Evolutionary conservation across 2,888 invertebrate species (phyloP), one percentile per base, ranked within the genome.

Genomic region (Loripinus fragilis): DNA sequence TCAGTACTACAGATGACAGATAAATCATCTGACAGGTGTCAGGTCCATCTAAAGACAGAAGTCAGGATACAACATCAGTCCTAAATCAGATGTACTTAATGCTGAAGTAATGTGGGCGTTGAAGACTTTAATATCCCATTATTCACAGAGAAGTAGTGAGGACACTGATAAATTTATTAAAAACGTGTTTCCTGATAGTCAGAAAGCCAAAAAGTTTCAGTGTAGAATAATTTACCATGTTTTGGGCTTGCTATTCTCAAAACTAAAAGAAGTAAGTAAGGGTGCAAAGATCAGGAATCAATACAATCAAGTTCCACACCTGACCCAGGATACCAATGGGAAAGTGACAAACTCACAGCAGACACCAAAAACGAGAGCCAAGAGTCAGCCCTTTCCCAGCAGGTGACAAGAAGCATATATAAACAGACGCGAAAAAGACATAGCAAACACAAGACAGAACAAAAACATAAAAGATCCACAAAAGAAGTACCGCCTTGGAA

Each of bases 171-270:
- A 48, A 52, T 35, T 41, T 23, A 25, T 35, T 45, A 71, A 71
- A 35, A 25, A 10, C 28, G 70, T 73, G 66, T 69, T 80, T 72
- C 73, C 80, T 5, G 69, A 76, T 38, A 78, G 70, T 45, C 60
- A 35, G 2, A 76, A 72, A 8, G 73, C 72, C 1, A 3, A 64
- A 10, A 52, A 48, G n/a, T 76, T 80, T 60, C 15, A 20, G 7
- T 76, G 76, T 68, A 69, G 71, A 1, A 55, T 15, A 12, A 42
- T 42, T 15, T 42, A 42, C 8, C 15, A 42, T 42, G 48, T 25
- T 75, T 79, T 67, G 69, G 67, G 5, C 17, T 72, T 17, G 23
- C 48, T 64, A 28, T 17, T 78, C 5, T 20, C 68, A 28, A 38
- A 76, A 15, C n/a, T 66, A n/a, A n/a, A n/a, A n/a, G 23, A n/a